phyloP scores from a whole-genome alignment of 2,797 vertebrate species.

The Coregonus suidteri region DNA sequence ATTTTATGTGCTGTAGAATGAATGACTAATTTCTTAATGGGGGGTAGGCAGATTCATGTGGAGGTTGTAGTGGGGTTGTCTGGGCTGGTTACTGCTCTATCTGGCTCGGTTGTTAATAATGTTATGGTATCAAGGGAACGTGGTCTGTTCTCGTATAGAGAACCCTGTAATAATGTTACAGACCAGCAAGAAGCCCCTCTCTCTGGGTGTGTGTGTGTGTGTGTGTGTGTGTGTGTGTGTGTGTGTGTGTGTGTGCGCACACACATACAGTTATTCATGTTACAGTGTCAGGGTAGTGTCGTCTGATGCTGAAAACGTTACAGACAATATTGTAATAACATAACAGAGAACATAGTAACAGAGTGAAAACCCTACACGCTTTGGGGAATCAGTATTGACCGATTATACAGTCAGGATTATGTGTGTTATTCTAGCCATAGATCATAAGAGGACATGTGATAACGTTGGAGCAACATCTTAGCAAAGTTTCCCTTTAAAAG shows the following conservation, averaged over 20 bases:
- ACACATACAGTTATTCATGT: neutral
- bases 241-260: neutral
- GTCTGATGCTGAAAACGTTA: neutral
- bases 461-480: neutral
- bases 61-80: conserved; percentile 29
- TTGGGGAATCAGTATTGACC: too few species aligned
- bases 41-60: neutral
- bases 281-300: neutral
- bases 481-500: neutral
- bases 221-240: too few species aligned
- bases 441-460: neutral
- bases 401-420: neutral
- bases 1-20: neutral
- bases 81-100: conserved; percentile 35
- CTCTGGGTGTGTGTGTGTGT: neutral
- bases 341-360: too few species aligned
- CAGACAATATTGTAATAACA: neutral
- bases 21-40: conserved; percentile 19
- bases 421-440: neutral
- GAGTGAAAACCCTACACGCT: too few species aligned
- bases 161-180: conserved; percentile 35
- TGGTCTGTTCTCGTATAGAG: conserved; percentile 31
- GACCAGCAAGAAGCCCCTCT: conserved; percentile 20
- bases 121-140: conserved; percentile 26
- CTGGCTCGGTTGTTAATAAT: conserved; percentile 44